These are phyloP conservation scores for Bovichtus diacanthus DNA, from an alignment of 2,797 vertebrate genomes.

Conservation along the genomic window DNA sequence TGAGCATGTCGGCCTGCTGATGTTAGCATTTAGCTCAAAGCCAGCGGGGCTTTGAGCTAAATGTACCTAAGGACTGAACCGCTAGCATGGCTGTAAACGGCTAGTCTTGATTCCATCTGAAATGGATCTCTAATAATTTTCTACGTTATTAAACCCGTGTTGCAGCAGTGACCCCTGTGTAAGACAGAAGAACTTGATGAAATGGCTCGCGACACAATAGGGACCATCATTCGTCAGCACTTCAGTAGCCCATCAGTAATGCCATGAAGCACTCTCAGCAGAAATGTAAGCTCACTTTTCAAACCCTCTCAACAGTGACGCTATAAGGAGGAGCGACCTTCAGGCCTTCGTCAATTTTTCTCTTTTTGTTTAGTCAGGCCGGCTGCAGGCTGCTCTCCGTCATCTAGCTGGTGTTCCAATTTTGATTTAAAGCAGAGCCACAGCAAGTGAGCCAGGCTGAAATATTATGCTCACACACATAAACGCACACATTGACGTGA, in stretches of 20 bases:
- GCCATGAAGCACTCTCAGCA: conserved; percentile 34
- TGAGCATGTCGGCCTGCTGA: neutral
- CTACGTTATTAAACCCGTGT: neutral
- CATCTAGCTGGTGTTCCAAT: conserved; percentile 62
- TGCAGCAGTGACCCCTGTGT: neutral
- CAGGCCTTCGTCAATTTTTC: conserved; percentile 68
- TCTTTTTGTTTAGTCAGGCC: conserved; percentile 79
- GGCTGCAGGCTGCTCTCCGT: conserved; percentile 69
- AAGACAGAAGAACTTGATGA: conserved; percentile 20
- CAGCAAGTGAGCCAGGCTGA: conserved; percentile 72
- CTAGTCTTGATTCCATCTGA: neutral
- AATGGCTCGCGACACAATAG: conserved; percentile 25
- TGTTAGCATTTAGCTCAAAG: too few species aligned
- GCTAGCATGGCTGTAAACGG: neutral
- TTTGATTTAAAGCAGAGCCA: conserved; percentile 80
- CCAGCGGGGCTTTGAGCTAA: too few species aligned
- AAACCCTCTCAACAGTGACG: conserved; percentile 41
- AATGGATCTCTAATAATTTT: neutral
- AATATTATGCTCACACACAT: conserved; percentile 78
- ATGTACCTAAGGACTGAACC: neutral
- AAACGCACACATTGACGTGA: conserved; percentile 65
- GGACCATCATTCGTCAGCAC: conserved; percentile 21
- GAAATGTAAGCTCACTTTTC: conserved; percentile 38
- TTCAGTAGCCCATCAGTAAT: conserved; percentile 51
- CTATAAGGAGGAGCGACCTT: conserved; percentile 53